Evolutionary conservation across 2,113 vertebrate genomes (phyloP).

Genomic region (Rhinichthys klamathensis): DNA sequence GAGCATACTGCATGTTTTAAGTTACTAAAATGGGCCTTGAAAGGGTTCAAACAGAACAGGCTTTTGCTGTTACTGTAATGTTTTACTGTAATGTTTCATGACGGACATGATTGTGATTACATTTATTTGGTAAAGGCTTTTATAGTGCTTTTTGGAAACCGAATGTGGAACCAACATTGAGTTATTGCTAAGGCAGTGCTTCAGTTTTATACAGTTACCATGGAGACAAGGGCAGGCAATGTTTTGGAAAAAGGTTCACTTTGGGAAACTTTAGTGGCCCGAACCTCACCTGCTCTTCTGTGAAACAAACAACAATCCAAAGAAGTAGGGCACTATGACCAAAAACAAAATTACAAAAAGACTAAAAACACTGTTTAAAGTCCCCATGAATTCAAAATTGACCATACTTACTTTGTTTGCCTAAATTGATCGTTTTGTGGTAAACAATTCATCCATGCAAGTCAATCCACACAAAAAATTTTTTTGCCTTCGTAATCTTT

Average conservation of each 20-base stretch:
- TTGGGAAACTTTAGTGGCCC: background rate
- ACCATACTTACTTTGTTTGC: too few species aligned
- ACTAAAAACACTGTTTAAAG: background rate
- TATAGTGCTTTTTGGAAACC: background rate
- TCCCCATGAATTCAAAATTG: too few species aligned
- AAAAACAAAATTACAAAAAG: background rate
- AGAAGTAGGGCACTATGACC: background rate
- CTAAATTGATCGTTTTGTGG: too few species aligned
- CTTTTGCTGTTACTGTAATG: background rate
- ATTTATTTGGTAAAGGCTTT: background rate
- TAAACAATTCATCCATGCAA: too few species aligned
- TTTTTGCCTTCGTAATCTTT: too few species aligned
- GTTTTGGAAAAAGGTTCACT: background rate
- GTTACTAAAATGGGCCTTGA: too few species aligned
- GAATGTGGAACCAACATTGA: background rate
- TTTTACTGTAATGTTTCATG: background rate
- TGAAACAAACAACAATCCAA: background rate
- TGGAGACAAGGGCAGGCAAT: background rate
- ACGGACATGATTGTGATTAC: background rate
- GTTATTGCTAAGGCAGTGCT: background rate
- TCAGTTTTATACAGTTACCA: background rate
- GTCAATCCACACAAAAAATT: too few species aligned
- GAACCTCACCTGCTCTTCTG: background rate
- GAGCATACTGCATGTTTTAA: background rate
- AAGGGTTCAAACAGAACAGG: background rate